Conservation (phyloP, 2,113 vertebrate genomes). For the Sarotherodon lohbergeri region DNA sequence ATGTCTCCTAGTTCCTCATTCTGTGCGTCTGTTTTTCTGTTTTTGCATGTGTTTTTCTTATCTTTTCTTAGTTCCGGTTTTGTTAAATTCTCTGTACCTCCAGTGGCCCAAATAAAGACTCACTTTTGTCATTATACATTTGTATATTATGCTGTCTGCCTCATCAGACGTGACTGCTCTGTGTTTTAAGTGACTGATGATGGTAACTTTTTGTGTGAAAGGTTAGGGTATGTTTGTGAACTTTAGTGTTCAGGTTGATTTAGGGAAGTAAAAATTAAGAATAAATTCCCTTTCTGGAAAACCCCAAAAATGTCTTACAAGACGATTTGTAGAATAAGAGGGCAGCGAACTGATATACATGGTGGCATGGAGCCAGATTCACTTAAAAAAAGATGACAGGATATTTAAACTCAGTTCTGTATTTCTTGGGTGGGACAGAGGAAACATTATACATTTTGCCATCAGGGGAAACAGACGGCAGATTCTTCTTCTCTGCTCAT, state of each 20-base stretch:
- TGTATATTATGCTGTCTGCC: no score
- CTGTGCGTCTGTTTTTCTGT: no score
- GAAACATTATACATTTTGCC: background rate
- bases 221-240: background rate
- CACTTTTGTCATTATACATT: no score
- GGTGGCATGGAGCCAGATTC: background rate
- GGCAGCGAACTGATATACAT: background rate
- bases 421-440: background rate
- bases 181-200: background rate
- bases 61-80: no score
- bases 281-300: background rate
- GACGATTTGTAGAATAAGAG: no score
- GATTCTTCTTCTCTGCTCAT: background rate
- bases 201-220: fast-evolving
- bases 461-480: background rate
- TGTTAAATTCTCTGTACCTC: no score
- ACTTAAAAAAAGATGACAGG: background rate
- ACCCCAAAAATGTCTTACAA: background rate
- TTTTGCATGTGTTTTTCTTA: no score
- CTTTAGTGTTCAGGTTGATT: background rate
- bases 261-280: background rate
- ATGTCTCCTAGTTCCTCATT: no score
- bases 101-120: no score
- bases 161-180: background rate
- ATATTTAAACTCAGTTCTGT: background rate